Percentiles rank a stretch among this genome's conserved stretches.
Evolutionary conservation across 2,888 invertebrate genomes (phyloP).

Genomic region (Cryptocephalus primarius): DNA sequence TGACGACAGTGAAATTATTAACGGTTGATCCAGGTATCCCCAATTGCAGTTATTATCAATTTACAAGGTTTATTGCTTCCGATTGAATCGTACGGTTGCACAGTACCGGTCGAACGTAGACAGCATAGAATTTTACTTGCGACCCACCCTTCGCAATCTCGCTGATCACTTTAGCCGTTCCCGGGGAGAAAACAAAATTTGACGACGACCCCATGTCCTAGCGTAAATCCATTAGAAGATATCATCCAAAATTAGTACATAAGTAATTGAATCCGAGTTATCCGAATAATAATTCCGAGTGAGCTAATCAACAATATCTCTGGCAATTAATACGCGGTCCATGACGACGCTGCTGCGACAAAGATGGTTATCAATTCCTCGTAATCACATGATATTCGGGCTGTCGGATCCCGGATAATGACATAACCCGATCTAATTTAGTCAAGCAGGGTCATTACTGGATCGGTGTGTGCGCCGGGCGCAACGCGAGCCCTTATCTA

Average conservation of each 20-base stretch:
- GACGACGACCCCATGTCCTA: neutral
- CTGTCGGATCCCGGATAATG: slow-evolving; percentile 26
- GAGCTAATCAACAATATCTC: slow-evolving; percentile 25
- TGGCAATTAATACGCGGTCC: slow-evolving; percentile 26
- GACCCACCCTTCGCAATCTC: no score
- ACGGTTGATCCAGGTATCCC: no score
- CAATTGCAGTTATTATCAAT: no score
- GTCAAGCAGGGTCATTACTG: slow-evolving; percentile 20
- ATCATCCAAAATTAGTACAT: slow-evolving; percentile 7
- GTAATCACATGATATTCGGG: slow-evolving; percentile 22
- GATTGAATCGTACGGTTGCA: no score
- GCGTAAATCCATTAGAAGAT: neutral
- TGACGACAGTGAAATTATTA: no score
- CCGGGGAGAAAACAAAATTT: no score
- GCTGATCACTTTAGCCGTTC: no score
- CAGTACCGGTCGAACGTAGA: no score
- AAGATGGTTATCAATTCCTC: slow-evolving; percentile 27
- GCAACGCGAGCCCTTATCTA: no score
- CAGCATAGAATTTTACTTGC: no score
- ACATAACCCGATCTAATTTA: slow-evolving; percentile 30
- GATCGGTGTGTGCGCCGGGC: slow-evolving; percentile 5
- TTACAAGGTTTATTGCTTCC: no score
- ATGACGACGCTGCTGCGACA: slow-evolving; percentile 23
- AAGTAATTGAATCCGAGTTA: slow-evolving; percentile 16
- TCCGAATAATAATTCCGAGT: slow-evolving; percentile 17